Evolutionary conservation across 2,888 invertebrate genomes (phyloP).

Genomic region (Tetanocera ferruginea): DNA sequence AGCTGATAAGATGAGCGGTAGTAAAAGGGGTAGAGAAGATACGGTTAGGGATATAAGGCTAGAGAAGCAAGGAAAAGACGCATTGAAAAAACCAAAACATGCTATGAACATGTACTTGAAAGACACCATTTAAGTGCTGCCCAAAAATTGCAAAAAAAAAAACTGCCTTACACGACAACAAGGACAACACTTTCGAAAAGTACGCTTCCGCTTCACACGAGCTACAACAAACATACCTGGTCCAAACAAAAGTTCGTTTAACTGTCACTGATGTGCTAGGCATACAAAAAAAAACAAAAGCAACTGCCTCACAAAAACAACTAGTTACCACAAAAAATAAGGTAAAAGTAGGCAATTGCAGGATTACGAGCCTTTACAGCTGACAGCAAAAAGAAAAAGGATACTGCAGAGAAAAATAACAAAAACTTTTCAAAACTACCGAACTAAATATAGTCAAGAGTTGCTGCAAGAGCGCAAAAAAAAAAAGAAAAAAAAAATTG

Average conservation of each 20-base stretch:
- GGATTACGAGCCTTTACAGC: constrained; percentile 20
- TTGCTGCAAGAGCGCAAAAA: not conserved
- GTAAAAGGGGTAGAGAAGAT: not conserved
- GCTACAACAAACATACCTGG: not conserved
- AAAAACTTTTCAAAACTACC: not conserved
- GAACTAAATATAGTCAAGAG: not conserved
- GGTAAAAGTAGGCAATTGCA: constrained; percentile 19
- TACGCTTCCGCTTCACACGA: not conserved
- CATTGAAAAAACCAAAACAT: not conserved
- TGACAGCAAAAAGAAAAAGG: not conserved
- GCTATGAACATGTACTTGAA: not conserved
- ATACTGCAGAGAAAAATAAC: not conserved
- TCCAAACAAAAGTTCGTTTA: not conserved
- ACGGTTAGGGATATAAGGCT: not conserved
- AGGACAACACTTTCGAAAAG: not conserved
- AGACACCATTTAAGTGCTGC: constrained; percentile 1
- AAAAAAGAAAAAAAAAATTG: not conserved
- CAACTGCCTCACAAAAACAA: not conserved
- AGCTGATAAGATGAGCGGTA: not conserved
- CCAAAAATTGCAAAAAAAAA: not conserved
- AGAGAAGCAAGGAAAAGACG: not conserved
- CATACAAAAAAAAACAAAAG: not conserved
- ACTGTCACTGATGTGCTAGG: not conserved
- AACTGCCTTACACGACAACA: not conserved
- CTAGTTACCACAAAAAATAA: not conserved